Percentiles rank a stretch among this genome's conserved stretches.
Evolutionary conservation across 2,113 vertebrate genomes (phyloP).

Genomic region (Vireo altiloquus): DNA sequence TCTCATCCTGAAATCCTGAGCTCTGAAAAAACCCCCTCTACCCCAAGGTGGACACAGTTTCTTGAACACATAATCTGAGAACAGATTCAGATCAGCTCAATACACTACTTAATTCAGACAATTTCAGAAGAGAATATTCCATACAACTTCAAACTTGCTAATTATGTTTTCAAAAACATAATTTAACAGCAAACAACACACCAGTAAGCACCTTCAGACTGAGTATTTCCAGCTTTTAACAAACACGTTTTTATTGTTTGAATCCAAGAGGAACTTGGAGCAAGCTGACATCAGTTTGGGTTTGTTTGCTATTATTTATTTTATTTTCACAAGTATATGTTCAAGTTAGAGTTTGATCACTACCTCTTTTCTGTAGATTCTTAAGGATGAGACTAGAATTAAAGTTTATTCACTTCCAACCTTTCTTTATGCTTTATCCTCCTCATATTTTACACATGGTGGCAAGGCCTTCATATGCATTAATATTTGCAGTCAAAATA

Average conservation of each 20-base stretch:
- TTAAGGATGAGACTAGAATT: neutral
- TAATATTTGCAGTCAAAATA: neutral
- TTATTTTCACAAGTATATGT: neutral
- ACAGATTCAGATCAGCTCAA: neutral
- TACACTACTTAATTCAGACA: neutral
- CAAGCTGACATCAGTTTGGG: neutral
- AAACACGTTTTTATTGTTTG: neutral
- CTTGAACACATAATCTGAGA: neutral
- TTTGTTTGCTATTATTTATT: neutral
- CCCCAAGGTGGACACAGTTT: neutral
- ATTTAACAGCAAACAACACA: neutral
- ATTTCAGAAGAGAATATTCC: neutral
- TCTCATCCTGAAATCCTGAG: neutral
- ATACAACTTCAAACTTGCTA: neutral
- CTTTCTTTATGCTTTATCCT: neutral
- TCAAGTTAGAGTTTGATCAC: neutral
- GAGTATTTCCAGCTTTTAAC: neutral
- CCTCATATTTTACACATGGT: neutral
- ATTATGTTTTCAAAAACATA: neutral
- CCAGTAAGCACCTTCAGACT: rapidly evolving
- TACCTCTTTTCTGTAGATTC: neutral
- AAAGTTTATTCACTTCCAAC: neutral
- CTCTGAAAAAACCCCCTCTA: too few relatives aligned
- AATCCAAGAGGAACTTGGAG: neutral
- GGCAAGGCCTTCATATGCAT: neutral